Evolutionary conservation across 1,140 invertebrate species (phyloP).

Genomic region (Globodera ellingtonae): DNA sequence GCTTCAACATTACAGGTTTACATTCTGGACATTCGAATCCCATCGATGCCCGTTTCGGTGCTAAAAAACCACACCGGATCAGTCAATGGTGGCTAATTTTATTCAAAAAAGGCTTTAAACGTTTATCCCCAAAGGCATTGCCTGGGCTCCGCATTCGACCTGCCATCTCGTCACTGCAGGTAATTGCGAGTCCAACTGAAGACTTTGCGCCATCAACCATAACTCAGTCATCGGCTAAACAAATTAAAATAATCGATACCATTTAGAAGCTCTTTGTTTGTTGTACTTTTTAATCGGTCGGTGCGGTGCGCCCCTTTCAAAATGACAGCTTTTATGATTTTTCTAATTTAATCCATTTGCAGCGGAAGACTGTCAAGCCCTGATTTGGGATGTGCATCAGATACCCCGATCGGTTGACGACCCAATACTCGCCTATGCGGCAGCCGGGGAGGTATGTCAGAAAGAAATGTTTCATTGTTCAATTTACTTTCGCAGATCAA

Average conservation of each 20-base stretch:
- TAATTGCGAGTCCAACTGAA: slow-evolving; percentile 14
- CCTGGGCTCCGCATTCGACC: slow-evolving; percentile 96
- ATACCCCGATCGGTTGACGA: slow-evolving; percentile 56
- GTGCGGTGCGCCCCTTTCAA: too few relatives aligned
- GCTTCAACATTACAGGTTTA: slow-evolving; percentile 73
- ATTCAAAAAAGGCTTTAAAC: too few relatives aligned
- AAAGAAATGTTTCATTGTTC: neutral
- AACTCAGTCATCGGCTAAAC: too few relatives aligned
- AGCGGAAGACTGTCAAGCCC: slow-evolving; percentile 84
- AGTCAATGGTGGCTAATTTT: slow-evolving; percentile 76
- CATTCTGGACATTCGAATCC: slow-evolving; percentile 94
- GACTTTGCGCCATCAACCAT: too few relatives aligned
- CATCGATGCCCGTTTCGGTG: slow-evolving; percentile 93
- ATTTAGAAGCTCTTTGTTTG: too few relatives aligned
- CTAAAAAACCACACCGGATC: slow-evolving; percentile 96
- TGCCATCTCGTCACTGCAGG: slow-evolving; percentile 67
- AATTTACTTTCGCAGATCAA: slow-evolving; percentile 74
- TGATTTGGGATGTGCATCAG: slow-evolving; percentile 92
- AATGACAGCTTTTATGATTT: too few relatives aligned
- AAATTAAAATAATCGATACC: too few relatives aligned
- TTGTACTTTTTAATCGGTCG: too few relatives aligned
- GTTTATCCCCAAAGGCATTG: slow-evolving; percentile 72
- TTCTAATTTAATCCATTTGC: neutral
- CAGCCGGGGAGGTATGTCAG: slow-evolving; percentile 80
- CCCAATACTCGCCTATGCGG: slow-evolving; percentile 96